phyloP scores from a whole-genome alignment of 2,113 vertebrate species.

The Rhabdomys dilectus region DNA sequence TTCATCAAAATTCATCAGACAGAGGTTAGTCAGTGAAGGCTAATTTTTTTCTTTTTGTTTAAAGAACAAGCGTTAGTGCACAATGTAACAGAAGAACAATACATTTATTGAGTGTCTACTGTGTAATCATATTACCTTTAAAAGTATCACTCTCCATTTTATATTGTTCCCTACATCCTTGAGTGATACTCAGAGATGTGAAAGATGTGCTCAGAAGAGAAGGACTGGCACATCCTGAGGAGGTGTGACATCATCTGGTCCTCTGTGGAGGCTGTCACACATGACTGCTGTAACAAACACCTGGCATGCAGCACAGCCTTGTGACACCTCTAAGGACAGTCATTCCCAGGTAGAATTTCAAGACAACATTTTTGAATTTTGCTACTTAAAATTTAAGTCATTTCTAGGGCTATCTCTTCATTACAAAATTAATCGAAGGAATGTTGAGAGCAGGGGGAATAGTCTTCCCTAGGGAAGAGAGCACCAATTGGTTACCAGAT shows the following conservation, averaged over 20 bases:
- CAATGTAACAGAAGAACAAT: not conserved
- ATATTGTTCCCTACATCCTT: not conserved
- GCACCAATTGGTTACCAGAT: not conserved
- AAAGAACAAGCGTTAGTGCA: not conserved
- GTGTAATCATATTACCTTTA: not conserved
- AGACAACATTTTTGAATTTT: not conserved
- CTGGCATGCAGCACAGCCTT: too few species aligned
- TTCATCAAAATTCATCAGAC: not conserved
- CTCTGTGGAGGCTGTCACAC: not conserved
- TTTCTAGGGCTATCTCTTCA: not conserved
- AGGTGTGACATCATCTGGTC: rapidly evolving
- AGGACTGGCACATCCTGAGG: not conserved
- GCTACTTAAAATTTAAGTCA: not conserved
- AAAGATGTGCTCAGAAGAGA: not conserved
- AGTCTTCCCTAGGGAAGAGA: not conserved
- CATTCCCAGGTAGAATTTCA: not conserved
- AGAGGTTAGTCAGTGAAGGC: not conserved
- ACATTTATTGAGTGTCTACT: not conserved
- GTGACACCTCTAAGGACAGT: not conserved
- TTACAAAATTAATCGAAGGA: not conserved
- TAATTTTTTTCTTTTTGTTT: not conserved
- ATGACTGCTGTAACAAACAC: rapidly evolving
- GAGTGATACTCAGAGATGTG: not conserved
- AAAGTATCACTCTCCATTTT: not conserved
- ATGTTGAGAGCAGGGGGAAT: not conserved